Conservation (phyloP, 2,888 invertebrate genomes). For the Beris chalybata region DNA sequence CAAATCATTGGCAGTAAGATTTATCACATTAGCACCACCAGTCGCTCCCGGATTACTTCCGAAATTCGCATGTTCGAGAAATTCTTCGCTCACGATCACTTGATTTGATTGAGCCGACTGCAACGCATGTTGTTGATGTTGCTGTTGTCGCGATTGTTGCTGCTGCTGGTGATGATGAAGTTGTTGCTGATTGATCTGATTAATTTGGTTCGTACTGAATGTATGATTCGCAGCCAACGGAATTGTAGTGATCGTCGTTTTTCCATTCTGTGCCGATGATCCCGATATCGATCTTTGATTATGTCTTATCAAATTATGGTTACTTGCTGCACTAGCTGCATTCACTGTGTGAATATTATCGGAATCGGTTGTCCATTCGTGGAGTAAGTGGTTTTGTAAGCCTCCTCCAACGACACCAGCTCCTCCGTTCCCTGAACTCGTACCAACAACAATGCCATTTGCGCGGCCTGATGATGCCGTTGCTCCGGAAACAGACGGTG, state of each 20-base stretch:
- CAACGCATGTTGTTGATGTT: constrained; percentile 37
- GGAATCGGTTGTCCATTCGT: constrained; percentile 13
- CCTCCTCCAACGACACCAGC: constrained; percentile 8
- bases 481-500: background rate
- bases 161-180: constrained; percentile 33
- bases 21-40: constrained; percentile 38
- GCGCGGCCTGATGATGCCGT: constrained; percentile 36
- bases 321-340: constrained; percentile 12
- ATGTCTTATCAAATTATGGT: constrained; percentile 19
- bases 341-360: constrained; percentile 25
- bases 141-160: constrained; percentile 30
- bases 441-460: constrained; percentile 18
- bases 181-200: constrained; percentile 43
- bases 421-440: background rate
- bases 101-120: constrained; percentile 42
- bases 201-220: constrained; percentile 39
- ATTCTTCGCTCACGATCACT: constrained; percentile 49
- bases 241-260: constrained; percentile 38
- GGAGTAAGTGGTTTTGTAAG: constrained; percentile 4
- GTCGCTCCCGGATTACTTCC: constrained; percentile 8
- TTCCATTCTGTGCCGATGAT: background rate
- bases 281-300: constrained; percentile 20
- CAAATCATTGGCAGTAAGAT: constrained; percentile 45
- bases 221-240: constrained; percentile 7
- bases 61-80: constrained; percentile 43